A percentile compares a stretch with the other conserved stretches of the same genome.
phyloP scores from a whole-genome alignment of 1,140 invertebrate genomes.

The Heliconius melpomene region DNA sequence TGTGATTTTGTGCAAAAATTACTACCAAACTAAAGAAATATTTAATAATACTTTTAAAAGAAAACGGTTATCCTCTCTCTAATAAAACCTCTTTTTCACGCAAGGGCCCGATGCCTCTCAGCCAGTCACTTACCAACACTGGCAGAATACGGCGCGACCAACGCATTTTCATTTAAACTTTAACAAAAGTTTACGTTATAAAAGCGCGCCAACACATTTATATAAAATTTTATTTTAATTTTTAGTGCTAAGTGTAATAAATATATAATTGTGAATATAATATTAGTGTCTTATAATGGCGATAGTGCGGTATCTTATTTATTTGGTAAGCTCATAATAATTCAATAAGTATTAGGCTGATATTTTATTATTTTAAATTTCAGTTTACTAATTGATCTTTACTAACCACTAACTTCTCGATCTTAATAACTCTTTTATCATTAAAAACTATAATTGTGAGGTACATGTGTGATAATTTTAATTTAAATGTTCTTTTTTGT shows the following conservation, averaged over 20 bases:
- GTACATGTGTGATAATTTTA: too few species aligned
- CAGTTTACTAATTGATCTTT: too few species aligned
- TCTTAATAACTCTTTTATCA: too few species aligned
- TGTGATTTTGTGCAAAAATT: too few species aligned
- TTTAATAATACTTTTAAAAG: not conserved
- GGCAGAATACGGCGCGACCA: conserved; percentile 18
- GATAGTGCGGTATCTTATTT: conserved; percentile 28
- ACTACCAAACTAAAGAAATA: not conserved
- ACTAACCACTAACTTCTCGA: too few species aligned
- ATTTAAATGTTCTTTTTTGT: too few species aligned
- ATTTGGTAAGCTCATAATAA: conserved; percentile 27
- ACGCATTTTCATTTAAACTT: conserved; percentile 10
- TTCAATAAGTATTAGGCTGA: not conserved
- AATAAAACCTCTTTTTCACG: conserved; percentile 15
- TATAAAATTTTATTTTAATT: conserved; percentile 8
- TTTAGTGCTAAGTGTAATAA: conserved; percentile 16
- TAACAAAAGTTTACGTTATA: not conserved
- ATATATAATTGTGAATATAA: conserved; percentile 4
- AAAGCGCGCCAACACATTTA: conserved; percentile 16
- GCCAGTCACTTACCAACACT: conserved; percentile 24
- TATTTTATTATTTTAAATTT: not conserved
- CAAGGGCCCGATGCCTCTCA: conserved; percentile 13
- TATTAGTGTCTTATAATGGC: conserved; percentile 17
- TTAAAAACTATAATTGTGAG: too few species aligned
- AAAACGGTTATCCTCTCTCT: conserved; percentile 19